Conservation (phyloP, 2,113 vertebrate species). For the Micronisus gabar region DNA sequence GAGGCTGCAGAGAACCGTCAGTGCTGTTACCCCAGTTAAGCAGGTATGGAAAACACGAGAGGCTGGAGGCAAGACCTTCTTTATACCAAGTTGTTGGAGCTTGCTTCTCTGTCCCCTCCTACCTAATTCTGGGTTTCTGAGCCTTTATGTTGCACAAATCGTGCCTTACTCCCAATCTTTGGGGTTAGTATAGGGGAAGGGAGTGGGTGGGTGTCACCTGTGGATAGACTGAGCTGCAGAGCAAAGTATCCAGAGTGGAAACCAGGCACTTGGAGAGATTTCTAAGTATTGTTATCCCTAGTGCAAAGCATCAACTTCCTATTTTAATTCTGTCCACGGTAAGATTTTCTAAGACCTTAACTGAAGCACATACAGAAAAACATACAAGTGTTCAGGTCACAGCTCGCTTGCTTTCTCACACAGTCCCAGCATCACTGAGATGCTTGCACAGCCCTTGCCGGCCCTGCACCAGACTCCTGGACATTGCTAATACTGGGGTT, state of each 20-base stretch:
- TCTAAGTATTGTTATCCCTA: not conserved
- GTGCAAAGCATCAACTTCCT: not conserved
- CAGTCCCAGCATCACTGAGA: not conserved
- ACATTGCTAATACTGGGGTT: not conserved
- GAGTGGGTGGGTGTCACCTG: not conserved
- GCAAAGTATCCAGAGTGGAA: not conserved
- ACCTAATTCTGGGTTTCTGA: not conserved
- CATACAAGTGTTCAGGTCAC: not conserved
- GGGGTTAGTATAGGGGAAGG: not conserved
- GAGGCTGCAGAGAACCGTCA: not conserved
- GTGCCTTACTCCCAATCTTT: not conserved
- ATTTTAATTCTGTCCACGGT: not conserved
- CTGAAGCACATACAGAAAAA: not conserved
- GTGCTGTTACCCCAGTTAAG: not conserved
- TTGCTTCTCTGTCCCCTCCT: not conserved
- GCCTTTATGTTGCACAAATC: not conserved
- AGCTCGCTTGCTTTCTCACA: not conserved
- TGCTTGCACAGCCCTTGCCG: not conserved
- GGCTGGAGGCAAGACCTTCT: not conserved
- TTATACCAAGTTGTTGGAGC: not conserved
- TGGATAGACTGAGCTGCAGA: not conserved
- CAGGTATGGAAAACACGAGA: not conserved
- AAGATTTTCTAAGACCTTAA: not conserved
- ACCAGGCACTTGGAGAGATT: not conserved
- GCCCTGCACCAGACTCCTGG: not conserved